phyloP scores from a whole-genome alignment of 2,797 vertebrate genomes.

The Diplodus sargus region DNA sequence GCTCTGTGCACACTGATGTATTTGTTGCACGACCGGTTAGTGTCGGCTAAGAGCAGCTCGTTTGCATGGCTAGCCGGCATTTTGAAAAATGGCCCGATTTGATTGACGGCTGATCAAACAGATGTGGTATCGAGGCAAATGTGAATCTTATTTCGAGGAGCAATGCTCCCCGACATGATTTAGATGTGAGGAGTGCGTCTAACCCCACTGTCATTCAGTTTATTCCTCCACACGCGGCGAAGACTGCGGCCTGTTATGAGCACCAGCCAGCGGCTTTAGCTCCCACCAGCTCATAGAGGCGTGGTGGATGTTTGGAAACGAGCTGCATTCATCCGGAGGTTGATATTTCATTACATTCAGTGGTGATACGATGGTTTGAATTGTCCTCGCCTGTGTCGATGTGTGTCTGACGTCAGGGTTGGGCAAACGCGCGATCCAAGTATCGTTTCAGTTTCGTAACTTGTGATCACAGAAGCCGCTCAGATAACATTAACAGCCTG shows the following conservation, averaged over 20 bases:
- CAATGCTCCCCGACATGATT: accelerated
- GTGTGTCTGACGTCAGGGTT: accelerated
- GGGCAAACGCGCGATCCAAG: too few relatives aligned
- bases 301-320: conserved; percentile 31
- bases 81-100: conserved; percentile 80
- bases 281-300: conserved; percentile 19
- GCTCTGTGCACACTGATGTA: conserved; percentile 27
- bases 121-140: accelerated
- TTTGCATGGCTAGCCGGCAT: conserved; percentile 81
- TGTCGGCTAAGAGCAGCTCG: conserved; percentile 24
- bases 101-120: conserved; percentile 15
- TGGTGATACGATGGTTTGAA: accelerated
- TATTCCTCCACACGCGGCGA: not conserved
- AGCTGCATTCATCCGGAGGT: accelerated
- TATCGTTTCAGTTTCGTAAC: not conserved
- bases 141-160: accelerated
- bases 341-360: accelerated
- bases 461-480: not conserved
- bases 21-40: conserved; percentile 19
- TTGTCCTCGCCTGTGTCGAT: accelerated
- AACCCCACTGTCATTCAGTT: not conserved
- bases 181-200: accelerated
- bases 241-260: conserved; percentile 10
- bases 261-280: not conserved
- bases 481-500: too few relatives aligned